Evolutionary conservation across 2,888 invertebrate species (phyloP).

Genomic region (Himalopsyche tibetana): DNA sequence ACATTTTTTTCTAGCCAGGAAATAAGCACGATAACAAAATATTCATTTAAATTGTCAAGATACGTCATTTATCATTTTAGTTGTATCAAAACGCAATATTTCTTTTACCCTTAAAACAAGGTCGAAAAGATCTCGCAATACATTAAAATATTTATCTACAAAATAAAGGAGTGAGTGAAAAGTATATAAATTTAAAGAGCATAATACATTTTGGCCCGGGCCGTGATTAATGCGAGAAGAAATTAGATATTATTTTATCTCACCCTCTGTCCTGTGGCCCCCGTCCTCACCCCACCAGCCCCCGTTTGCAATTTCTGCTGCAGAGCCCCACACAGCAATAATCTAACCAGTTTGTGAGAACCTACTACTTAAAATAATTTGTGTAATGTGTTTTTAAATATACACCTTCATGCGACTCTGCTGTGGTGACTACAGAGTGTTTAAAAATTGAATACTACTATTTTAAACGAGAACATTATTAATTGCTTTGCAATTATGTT

Average conservation of each 20-base stretch:
- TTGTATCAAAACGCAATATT: background rate
- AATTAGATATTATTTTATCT: constrained; percentile 65
- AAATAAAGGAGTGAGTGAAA: constrained; percentile 54
- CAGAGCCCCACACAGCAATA: background rate
- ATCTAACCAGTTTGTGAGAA: constrained; percentile 33
- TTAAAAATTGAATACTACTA: background rate
- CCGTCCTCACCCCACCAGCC: constrained; percentile 46
- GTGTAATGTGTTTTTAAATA: constrained; percentile 64
- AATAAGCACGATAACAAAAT: too few species aligned
- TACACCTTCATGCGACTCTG: background rate
- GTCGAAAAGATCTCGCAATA: background rate
- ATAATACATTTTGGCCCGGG: constrained; percentile 62
- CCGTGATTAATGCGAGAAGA: constrained; percentile 63
- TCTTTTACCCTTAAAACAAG: constrained; percentile 27
- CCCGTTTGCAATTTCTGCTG: constrained; percentile 29
- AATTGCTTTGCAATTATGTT: too few species aligned
- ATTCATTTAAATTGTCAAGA: background rate
- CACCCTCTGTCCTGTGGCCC: constrained; percentile 47
- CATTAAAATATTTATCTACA: constrained; percentile 26
- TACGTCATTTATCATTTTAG: background rate
- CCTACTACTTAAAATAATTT: constrained; percentile 57
- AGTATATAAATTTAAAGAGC: constrained; percentile 62
- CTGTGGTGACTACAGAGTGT: background rate
- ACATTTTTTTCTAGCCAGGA: too few species aligned
- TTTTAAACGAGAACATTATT: too few species aligned